phyloP scores from a whole-genome alignment of 2,888 invertebrate species.

The Philonicus albiceps region DNA sequence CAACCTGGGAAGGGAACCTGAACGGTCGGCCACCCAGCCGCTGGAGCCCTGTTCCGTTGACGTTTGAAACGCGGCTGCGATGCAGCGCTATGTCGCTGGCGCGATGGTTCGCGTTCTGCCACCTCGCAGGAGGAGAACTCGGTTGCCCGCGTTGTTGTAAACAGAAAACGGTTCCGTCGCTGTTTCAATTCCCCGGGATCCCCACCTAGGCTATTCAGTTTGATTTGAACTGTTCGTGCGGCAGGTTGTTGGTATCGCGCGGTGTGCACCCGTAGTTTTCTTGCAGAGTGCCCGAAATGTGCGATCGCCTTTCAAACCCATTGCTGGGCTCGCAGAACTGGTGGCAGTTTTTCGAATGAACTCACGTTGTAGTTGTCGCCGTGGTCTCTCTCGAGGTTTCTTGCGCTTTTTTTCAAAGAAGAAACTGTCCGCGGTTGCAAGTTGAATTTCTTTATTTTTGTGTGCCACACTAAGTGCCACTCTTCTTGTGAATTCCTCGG shows the following conservation, averaged over 20 bases:
- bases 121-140: neutral
- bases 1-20: neutral
- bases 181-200: neutral
- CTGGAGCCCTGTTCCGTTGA: neutral
- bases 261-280: neutral
- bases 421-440: neutral
- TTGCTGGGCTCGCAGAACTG: conserved; percentile 9
- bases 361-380: neutral
- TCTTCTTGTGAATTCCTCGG: neutral
- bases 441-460: neutral
- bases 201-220: neutral
- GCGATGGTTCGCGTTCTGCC: neutral
- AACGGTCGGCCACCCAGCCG: neutral
- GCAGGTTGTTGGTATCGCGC: neutral
- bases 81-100: neutral
- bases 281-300: conserved; percentile 4
- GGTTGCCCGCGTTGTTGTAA: neutral
- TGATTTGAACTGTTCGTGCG: neutral
- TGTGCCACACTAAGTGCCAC: neutral
- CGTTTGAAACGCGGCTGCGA: neutral
- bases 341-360: neutral
- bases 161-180: neutral
- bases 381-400: neutral
- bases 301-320: neutral
- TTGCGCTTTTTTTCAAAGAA: neutral